Evolutionary conservation across 35 echinoderm and acorn worm species (phyloP), one percentile per base, ranked within the genome.

Genomic region (Apostichopus parvimensis): DNA sequence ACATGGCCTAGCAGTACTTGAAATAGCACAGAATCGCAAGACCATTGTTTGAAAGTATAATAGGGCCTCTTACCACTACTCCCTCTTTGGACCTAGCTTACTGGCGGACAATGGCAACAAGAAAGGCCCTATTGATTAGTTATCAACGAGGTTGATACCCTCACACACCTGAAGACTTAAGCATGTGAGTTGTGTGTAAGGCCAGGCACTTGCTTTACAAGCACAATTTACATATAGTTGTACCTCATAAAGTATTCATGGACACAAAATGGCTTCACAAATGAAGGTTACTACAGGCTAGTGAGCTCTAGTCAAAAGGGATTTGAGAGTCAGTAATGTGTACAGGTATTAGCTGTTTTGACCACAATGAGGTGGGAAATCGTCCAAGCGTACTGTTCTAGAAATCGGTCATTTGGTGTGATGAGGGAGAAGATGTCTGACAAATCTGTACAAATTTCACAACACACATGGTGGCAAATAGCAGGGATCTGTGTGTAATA

Each of bases 231-330:
- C 81, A 84, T 58, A 84, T 84, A 84, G 81, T 17, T 58, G 54
- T 84, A 52, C 17, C 81, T 84, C 81, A 84, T 82, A 82, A 82
- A 82, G 79, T 53, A 58, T 84, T 84, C 81, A 84, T 84, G 54
- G 58, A 5, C 17, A 18, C 81, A 84, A 84, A 57, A 58, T 58
- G 54, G 54, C 56, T 58, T 23, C 55, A 84, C 55, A 59, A 84
- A 61, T 84, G 23, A 11, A 84, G 56, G 17, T 56, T 45, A 59
- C 57, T 59, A 84, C 15, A 45, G 20, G 17, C 54, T 59, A 84
- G 81, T 56, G 79, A 18, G 45, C 34, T 45, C 34, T 45, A n/a
- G 79, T 82, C 55, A 56, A 54, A 45, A 55, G 25, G 79, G 53
- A 45, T 82, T 82, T 55, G 13, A 0, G 26, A 82, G 64, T 68